Evolutionary conservation across 2,888 invertebrate genomes (phyloP), one percentile per base, ranked within the genome.

Genomic region (Rhaphigaster nebulosa): DNA sequence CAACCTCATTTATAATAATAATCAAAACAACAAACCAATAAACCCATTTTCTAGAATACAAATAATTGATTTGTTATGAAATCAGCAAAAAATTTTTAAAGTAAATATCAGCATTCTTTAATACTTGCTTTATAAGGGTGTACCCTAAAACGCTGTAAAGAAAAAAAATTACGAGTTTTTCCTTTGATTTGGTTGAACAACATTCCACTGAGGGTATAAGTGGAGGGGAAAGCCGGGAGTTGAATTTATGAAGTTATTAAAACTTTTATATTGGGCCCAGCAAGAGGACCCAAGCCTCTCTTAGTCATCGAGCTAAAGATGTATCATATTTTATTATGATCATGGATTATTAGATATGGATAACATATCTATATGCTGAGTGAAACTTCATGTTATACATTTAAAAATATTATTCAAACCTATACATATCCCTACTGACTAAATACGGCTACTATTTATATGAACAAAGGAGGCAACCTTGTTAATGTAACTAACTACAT

Each of bases 211-310:
- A 84, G 38, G 45, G 84, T 84, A 45, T 80, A 50, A 84, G 84
- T 84, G 84, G 89, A 50, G 52, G 70, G 65, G 52, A 70, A 70
- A 13, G 13, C 12, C 10, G 45, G 45, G 41, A 50, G 50, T 76
- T 52, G 89, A 76, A 89, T 89, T 89, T 89, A 89, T 89, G 89
- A 89, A 89, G 89, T 89, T 89, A 89, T 89, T 89, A 89, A 89
- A 89, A 89, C 89, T 89, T 89, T 89, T 89, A 89, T 89, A 89
- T 89, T 70, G 65, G 89, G 20, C n/a, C 70, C 1, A 13, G 45
- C 38, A 84, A 50, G 84, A 50, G 41, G 45, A 38, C 2, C n/a
- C 26, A 50, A 3, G 45, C 84, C 84, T n/a, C 70, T 76, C 38
- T 20, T 23, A 76, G 70, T 38, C 38, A 76, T 76, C 34, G 6